phyloP scores from a whole-genome alignment of 2,113 vertebrate species.

The Chiloscyllium plagiosum region DNA sequence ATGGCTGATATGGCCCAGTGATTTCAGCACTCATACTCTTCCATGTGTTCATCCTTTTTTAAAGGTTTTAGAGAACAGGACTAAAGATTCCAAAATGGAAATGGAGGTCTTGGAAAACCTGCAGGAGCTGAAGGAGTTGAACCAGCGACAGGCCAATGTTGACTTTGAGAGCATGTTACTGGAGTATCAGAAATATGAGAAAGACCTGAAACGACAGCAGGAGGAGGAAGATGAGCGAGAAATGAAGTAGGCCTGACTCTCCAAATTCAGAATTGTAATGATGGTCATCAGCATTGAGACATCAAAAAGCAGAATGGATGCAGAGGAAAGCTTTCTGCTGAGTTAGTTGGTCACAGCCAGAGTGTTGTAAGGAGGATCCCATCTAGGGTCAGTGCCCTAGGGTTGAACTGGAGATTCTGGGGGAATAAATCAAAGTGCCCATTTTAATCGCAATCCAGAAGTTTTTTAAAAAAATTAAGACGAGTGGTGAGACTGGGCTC shows the following conservation, averaged over 20 bases:
- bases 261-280: neutral
- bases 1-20: neutral
- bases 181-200: slow-evolving; percentile 69
- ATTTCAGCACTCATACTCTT: neutral
- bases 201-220: slow-evolving; percentile 60
- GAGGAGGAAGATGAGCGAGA: slow-evolving; percentile 80
- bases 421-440: neutral
- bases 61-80: slow-evolving; percentile 91
- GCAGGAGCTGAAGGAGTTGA: slow-evolving; percentile 92
- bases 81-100: slow-evolving; percentile 92
- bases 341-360: neutral
- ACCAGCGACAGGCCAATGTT: slow-evolving; percentile 88
- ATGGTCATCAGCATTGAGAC: neutral
- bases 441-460: neutral
- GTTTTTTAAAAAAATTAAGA: neutral
- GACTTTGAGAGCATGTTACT: slow-evolving; percentile 82
- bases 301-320: neutral
- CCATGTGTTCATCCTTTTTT: accelerated
- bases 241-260: slow-evolving; percentile 61
- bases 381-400: neutral
- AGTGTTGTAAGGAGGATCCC: neutral
- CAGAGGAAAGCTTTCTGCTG: neutral
- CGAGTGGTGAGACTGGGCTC: neutral
- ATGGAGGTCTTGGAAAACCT: slow-evolving; percentile 97
- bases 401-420: neutral